Conservation (phyloP, 2,113 vertebrate genomes). For the Brachyhypopomus gauderio region DNA sequence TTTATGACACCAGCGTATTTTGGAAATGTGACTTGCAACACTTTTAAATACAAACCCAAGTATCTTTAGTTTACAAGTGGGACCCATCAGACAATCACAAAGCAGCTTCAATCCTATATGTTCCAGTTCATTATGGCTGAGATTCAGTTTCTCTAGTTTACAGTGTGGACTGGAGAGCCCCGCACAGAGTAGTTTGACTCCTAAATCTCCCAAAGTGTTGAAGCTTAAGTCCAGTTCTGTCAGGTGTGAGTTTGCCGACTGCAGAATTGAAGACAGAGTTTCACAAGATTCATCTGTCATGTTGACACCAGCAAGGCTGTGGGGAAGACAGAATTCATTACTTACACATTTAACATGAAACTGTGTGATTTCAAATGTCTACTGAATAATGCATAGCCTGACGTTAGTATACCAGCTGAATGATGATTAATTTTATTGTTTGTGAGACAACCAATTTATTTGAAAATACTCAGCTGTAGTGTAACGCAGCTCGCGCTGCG, state of each 20-base stretch:
- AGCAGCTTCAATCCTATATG: conserved; percentile 33
- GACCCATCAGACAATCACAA: conserved; percentile 27
- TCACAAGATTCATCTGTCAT: conserved; percentile 42
- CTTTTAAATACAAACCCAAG: conserved; percentile 28
- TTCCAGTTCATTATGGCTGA: conserved; percentile 28
- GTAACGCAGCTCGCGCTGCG: too few relatives aligned
- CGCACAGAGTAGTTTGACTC: conserved; percentile 26
- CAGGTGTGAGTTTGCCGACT: conserved; percentile 30
- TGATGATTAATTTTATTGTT: too few relatives aligned
- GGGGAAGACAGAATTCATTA: not conserved
- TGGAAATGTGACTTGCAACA: not conserved
- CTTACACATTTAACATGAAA: not conserved
- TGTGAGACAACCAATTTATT: too few relatives aligned
- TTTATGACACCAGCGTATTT: not conserved
- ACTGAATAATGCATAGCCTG: too few relatives aligned
- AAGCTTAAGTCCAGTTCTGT: conserved; percentile 38
- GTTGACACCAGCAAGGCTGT: conserved; percentile 31
- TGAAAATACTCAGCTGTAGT: too few relatives aligned
- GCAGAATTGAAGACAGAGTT: conserved; percentile 29
- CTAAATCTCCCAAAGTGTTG: conserved; percentile 40
- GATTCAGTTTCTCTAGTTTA: conserved; percentile 33
- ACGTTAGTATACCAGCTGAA: too few relatives aligned
- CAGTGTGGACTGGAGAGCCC: conserved; percentile 12
- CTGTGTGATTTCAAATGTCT: not conserved
- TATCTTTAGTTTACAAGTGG: conserved; percentile 28